Base-by-base conservation (phyloP, 1,140 invertebrate genomes). In the Papilio xuthus region DNA sequence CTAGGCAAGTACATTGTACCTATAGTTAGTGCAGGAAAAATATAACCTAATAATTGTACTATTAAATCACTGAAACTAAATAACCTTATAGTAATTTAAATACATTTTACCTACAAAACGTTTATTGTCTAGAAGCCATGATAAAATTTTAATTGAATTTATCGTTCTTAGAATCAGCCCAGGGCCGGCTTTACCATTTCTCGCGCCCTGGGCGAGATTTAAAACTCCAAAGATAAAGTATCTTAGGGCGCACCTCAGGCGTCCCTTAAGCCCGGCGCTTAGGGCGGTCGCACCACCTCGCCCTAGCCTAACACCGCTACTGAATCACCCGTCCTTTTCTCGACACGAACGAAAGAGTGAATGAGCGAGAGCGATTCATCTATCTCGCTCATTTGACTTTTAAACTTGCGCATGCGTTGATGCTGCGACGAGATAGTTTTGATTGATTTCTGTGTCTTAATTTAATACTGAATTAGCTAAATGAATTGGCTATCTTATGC, bases 1-100 rank as follows among this genome's bases (percentile, higher is more conserved):
- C n/a, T n/a, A n/a, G n/a, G n/a, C n/a, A 4, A 20, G 6, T 56
- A 20, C 8, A 37, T 37, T 37, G 32, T 37, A 3, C 32, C 32
- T 56, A 56, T n/a, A 56, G 20, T 7, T 56, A 0, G 0, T 23
- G 53, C 53, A 23, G 18, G 15, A 20, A 23, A 23, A 23, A 9
- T 23, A 23, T 23, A 67, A 32, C 60, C 60, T 67, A 67, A 28
- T 67, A 67, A 67, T 67, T 67, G 60, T 67, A 67, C 60, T 67
- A 15, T 67, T 28, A 28, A 32, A 67, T 67, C 60, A 67, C 60
- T 67, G 60, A 28, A 67, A 13, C 4, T 37, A 37, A 50, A 50
- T 23, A 50, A 15, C 47, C 10, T 60, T 60, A 56, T 26, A 18
- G 1, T 67, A 32, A 67, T 7, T 67, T 26, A 6, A 67, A 6